These are phyloP conservation scores for Seriola dumerili DNA, from an alignment of 2,113 vertebrate genomes.

Conservation along the genomic window DNA sequence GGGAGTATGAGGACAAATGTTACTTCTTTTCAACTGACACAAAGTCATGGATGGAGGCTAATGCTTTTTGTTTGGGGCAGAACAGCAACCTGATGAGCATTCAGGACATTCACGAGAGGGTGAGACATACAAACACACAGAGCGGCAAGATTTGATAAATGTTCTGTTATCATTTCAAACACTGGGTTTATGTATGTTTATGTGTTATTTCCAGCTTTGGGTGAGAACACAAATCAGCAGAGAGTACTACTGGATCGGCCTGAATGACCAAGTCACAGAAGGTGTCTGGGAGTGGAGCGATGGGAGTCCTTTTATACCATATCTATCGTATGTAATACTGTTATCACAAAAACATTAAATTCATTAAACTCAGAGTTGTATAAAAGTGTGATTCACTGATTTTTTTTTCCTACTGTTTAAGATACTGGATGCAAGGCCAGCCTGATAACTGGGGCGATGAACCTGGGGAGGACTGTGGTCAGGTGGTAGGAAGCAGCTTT, in stretches of 20 bases:
- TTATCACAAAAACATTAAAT: no score
- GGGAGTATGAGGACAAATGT: slow-evolving; percentile 77
- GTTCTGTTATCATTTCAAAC: background rate
- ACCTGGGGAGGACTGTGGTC: slow-evolving; percentile 68
- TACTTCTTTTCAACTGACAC: slow-evolving; percentile 81
- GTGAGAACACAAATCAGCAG: slow-evolving; percentile 78
- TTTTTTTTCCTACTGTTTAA: slow-evolving; percentile 33
- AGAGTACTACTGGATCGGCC: slow-evolving; percentile 82
- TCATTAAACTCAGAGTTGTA: background rate
- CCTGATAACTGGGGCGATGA: slow-evolving; percentile 80
- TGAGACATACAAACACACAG: slow-evolving; percentile 52
- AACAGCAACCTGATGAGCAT: slow-evolving; percentile 82
- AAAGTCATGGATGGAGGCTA: slow-evolving; percentile 79
- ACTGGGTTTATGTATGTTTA: background rate
- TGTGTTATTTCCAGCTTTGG: slow-evolving; percentile 76
- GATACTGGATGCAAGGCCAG: slow-evolving; percentile 79
- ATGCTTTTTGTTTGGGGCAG: slow-evolving; percentile 66
- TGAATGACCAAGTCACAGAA: slow-evolving; percentile 79
- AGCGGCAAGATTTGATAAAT: background rate
- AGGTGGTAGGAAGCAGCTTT: slow-evolving; percentile 47
- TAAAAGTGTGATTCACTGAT: background rate
- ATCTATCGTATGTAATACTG: slow-evolving; percentile 74
- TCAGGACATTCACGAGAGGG: slow-evolving; percentile 79
- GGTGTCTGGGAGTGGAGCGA: slow-evolving; percentile 84
- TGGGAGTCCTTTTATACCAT: slow-evolving; percentile 70